Evolutionary conservation across 1,140 invertebrate genomes (phyloP), one percentile per base, ranked within the genome.

Genomic region (Trichomalopsis sarcophagae): DNA sequence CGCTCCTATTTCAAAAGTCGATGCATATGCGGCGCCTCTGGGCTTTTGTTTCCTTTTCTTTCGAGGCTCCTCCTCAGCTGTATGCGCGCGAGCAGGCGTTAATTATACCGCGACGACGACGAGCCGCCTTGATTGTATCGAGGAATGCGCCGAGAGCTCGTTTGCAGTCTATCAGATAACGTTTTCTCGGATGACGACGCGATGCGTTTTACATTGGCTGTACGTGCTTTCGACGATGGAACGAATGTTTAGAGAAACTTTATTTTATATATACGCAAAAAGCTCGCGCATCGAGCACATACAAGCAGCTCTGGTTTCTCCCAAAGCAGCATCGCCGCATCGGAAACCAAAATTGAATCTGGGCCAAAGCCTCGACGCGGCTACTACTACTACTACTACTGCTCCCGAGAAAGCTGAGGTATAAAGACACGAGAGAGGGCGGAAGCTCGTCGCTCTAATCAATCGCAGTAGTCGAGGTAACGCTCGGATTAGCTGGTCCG

Each of bases 281-380:
- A 30, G 68, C 68, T 14, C 23, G 33, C 7, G 21, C n/a, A 30
- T 9, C 3, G 9, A 27, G 27, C 10, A 13, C 1, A 71, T 21
- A 30, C 27, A 23, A 1, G 30, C 6, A 74, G 71, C 30, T 82
- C 73, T 55, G 55, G 50, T 82, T 82, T 76, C 55, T 27, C 9
- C 21, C n/a, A 30, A 30, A 44, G 23, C 23, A 62, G 55, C 55
- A 62, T 62, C 9, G 14, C 23, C 68, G 68, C 55, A 62, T 71
- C 36, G 74, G 74, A 33, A 44, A 68, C 21, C 62, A 75, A 82
- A 82, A 85, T 85, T 85, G 84, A 81, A 85, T 81, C 47, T 85
- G 84, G 78, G 78, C 82, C 73, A 76, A 86, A 82, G 40, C 36
- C 50, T 47, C 47, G 30, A 21, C n/a, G 21, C 14, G 40, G 5